These are phyloP conservation scores for Schizopygopsis malacanthus DNA, from an alignment of 2,797 vertebrate species.

Conservation along the genomic window DNA sequence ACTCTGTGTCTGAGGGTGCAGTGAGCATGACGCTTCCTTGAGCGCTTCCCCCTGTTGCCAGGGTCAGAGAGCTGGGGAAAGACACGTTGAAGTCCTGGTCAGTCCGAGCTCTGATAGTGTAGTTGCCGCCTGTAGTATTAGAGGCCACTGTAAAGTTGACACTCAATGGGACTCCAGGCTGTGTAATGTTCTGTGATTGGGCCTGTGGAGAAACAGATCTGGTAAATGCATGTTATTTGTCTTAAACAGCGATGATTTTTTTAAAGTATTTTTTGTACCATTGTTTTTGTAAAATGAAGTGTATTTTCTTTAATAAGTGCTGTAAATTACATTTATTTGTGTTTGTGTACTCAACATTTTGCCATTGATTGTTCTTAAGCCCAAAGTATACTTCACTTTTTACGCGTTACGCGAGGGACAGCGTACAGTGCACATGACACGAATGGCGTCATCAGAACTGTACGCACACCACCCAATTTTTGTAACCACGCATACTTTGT, in stretches of 20 bases:
- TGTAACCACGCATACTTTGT: too few species aligned
- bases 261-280: background rate
- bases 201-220: conserved; percentile 6
- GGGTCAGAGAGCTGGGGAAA: background rate
- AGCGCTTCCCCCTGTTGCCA: background rate
- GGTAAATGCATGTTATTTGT: background rate
- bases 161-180: conserved; percentile 38
- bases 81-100: conserved; percentile 24
- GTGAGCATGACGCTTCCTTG: conserved; percentile 30
- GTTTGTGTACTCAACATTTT: background rate
- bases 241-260: background rate
- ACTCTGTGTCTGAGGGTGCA: background rate
- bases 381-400: too few species aligned
- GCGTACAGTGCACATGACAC: too few species aligned
- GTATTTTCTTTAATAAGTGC: background rate
- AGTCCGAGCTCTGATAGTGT: conserved; percentile 28
- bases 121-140: conserved; percentile 20
- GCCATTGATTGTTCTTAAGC: background rate
- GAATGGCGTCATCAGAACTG: too few species aligned
- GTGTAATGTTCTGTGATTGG: background rate
- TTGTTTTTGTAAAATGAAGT: too few species aligned
- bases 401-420: too few species aligned
- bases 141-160: conserved; percentile 42
- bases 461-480: too few species aligned
- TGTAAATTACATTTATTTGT: background rate